phyloP scores from a whole-genome alignment of 2,888 invertebrate genomes.

The Parascotia fuliginaria region DNA sequence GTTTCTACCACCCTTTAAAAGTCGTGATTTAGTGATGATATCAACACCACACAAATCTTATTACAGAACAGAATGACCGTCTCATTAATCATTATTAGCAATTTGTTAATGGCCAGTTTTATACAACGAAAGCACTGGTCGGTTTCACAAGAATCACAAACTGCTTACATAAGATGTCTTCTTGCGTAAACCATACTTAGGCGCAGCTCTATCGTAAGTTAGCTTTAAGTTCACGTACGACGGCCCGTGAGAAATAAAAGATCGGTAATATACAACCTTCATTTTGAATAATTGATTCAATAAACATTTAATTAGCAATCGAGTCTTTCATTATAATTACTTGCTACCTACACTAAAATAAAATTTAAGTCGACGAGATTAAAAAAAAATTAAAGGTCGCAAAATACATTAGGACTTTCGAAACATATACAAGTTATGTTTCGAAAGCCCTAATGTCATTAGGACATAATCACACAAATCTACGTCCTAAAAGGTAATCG shows the following conservation, averaged over 20 bases:
- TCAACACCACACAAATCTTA: conserved; percentile 4
- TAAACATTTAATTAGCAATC: not conserved
- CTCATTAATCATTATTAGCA: conserved; percentile 64
- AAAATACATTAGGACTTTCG: not conserved
- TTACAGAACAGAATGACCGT: conserved; percentile 48
- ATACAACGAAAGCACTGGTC: conserved; percentile 69
- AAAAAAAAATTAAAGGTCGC: no score
- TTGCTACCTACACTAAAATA: no score
- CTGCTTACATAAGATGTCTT: conserved; percentile 77
- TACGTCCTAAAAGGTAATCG: no score
- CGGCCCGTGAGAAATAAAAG: conserved; percentile 65
- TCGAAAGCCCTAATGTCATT: no score
- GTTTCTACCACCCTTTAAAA: not conserved
- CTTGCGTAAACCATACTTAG: conserved; percentile 79
- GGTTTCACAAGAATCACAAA: conserved; percentile 78
- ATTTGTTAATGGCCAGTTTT: conserved; percentile 60
- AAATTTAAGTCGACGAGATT: no score
- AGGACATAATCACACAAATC: no score
- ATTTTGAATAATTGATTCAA: conserved; percentile 50
- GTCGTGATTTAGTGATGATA: conserved; percentile 7
- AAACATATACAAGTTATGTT: no score
- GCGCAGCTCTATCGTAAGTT: conserved; percentile 65
- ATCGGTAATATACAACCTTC: conserved; percentile 53
- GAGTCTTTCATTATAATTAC: not conserved
- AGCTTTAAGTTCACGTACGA: conserved; percentile 74